Base-by-base conservation (phyloP, 2,888 invertebrate genomes). In the Leptopilina myrica region DNA sequence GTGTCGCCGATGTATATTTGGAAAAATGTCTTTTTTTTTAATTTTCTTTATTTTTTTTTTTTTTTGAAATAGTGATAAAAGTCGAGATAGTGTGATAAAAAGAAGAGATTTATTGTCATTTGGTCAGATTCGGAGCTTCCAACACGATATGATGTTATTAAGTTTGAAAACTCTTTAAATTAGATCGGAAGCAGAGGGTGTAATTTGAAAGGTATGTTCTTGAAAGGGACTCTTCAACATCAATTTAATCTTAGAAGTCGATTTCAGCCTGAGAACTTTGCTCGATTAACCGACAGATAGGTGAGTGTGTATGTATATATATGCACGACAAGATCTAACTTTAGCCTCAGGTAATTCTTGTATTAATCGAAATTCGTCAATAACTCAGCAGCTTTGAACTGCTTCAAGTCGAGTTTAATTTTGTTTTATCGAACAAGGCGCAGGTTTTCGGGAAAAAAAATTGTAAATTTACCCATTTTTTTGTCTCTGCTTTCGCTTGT, bases 371-470 rank as follows among this genome's bases (percentile, higher is more conserved):
- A 73, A 73, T 59, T 73, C 56, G 40, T 73, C 73, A 56, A 73
- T 73, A 73, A 56, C 56, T 73, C 53, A 56, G 8, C 33, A 53
- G 73, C 73, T 73, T 73, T 73, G 56, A 56, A 73, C 33, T 73
- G n/a, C 33, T 56, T n/a, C 9, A 11, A 73, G 8, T n/a, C 56
- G n/a, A 26, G 33, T 56, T 53, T 33, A 33, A 53, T 73, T 56
- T 53, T 73, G 73, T 56, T 73, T 73, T 59, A 15, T 56, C 11
- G 73, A 56, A 40, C n/a, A 26, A 56, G 33, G 73, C 40, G 73
- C 73, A 56, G 73, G 73, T 73, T 53, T 73, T 73, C 8, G 33
- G n/a, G n/a, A n/a, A n/a, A n/a, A 56, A 73, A 73, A 69, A 49
- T 5, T 49, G 26, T 53, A 5, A 49, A 26, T 26, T 69, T 33